These are phyloP conservation scores for Gila robusta DNA, from an alignment of 2,797 vertebrate species.

Conservation along the genomic window DNA sequence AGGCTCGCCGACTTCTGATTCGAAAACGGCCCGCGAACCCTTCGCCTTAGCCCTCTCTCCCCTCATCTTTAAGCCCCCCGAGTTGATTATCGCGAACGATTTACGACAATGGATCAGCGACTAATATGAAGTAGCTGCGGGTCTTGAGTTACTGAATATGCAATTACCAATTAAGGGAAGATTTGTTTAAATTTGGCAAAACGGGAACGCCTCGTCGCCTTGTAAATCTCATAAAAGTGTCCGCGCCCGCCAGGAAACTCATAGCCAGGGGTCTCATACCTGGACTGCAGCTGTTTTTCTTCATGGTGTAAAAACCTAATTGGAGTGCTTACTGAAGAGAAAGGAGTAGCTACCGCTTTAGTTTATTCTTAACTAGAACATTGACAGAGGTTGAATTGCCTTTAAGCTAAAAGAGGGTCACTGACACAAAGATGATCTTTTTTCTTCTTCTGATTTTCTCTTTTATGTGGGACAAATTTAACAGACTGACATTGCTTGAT, in stretches of 20 bases:
- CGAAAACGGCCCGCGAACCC: slow-evolving; percentile 29
- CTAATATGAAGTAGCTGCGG: slow-evolving; percentile 87
- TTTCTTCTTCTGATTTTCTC: background rate
- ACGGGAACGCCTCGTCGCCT: slow-evolving; percentile 77
- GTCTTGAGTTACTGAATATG: slow-evolving; percentile 89
- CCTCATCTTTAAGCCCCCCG: slow-evolving; percentile 54
- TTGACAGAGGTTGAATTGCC: slow-evolving; percentile 24
- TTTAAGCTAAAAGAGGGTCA: slow-evolving; percentile 13
- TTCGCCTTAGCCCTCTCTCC: slow-evolving; percentile 51
- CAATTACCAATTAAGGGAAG: slow-evolving; percentile 91
- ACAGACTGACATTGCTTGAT: background rate
- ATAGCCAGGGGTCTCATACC: slow-evolving; percentile 67
- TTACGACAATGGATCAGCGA: slow-evolving; percentile 84
- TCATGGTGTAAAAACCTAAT: slow-evolving; percentile 61
- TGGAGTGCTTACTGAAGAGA: slow-evolving; percentile 56
- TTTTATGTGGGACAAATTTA: background rate
- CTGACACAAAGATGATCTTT: background rate
- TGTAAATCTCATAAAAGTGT: slow-evolving; percentile 80
- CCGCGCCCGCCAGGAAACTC: slow-evolving; percentile 73
- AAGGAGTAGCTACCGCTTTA: slow-evolving; percentile 38
- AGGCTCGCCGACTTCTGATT: slow-evolving; percentile 50
- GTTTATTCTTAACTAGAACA: slow-evolving; percentile 51
- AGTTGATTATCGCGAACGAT: slow-evolving; percentile 84
- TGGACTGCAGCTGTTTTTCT: slow-evolving; percentile 61
- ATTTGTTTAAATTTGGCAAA: slow-evolving; percentile 92